Evolutionary conservation across 2,113 vertebrate species (phyloP), one percentile per base, ranked within the genome.

Genomic region (Phocoena sinus): DNA sequence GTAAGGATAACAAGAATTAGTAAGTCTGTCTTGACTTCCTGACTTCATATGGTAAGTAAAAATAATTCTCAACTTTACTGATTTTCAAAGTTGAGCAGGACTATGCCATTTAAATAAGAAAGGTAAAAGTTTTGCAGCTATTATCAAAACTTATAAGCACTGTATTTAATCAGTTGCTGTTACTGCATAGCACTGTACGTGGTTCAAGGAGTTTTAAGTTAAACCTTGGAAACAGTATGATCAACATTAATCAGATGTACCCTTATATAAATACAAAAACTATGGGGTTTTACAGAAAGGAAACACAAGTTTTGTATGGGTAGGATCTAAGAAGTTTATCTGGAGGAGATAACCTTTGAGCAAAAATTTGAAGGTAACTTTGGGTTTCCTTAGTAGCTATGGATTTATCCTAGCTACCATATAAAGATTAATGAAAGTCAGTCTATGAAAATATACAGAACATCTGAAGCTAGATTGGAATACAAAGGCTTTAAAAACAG

Each of bases 21-120:
- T 38, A 20, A 74, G 38, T 89, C 84, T 50, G 5, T 58, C 33
- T 89, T 80, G 11, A 91, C 11, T 80, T 84, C 56, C 26, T 97
- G 53, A 94, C 84, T 70, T 67, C 14, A 91, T 11, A 85, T 53
- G 13, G 9, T 77, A 63, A 67, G n/a, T 47, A 87, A 77, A 76
- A 71, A 60, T 41, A 47, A 82, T 86, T 74, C 28, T 74, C n/a
- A 87, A n/a, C 1, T 50, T 20, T 36, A 15, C 25, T 41, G 25
- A 88, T 23, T 92, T 88, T 25, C 25, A 38, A 26, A 17, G 1
- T 60, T 83, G 76, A 26, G 3, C 4, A 77, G 38, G 26, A 26
- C 63, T 77, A 28, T 47, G 4, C 0, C 31, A 56, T 63, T 73
- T 76, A 77, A 70, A 71, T 62, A 21, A 68, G 13, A 80, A 56